A percentile compares a stretch with the other conserved stretches of the same genome.
Evolutionary conservation across 2,888 invertebrate species (phyloP).

Genomic region (Oithona nana): DNA sequence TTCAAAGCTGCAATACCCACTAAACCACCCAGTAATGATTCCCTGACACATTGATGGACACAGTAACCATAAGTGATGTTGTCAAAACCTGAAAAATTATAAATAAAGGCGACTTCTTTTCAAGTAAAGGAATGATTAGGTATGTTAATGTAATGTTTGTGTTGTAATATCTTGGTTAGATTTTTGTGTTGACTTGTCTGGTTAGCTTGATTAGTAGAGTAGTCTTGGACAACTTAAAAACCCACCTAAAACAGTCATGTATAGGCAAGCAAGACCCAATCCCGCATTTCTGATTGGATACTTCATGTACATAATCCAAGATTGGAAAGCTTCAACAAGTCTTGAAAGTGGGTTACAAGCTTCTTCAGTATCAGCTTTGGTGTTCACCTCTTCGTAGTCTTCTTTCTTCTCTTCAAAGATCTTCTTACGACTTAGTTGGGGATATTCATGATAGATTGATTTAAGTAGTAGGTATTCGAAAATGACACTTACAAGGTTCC

Average conservation of each 20-base stretch:
- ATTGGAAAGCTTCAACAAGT: background rate
- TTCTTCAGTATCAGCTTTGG: background rate
- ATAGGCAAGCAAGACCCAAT: slow-evolving; percentile 29
- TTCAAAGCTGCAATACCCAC: slow-evolving; percentile 30
- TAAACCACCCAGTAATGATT: slow-evolving; percentile 28
- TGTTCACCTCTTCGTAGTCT: background rate
- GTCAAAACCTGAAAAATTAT: too few relatives aligned
- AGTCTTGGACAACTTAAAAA: too few relatives aligned
- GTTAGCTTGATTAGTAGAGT: too few relatives aligned
- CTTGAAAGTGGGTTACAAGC: background rate
- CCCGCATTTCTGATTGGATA: slow-evolving; percentile 31
- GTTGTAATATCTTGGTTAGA: too few relatives aligned
- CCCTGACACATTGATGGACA: slow-evolving; percentile 29
- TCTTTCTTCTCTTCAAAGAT: background rate
- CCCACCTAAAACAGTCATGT: slow-evolving; percentile 34
- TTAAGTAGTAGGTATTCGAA: too few relatives aligned
- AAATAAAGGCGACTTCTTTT: too few relatives aligned
- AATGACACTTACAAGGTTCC: too few relatives aligned
- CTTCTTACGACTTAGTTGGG: slow-evolving; percentile 26
- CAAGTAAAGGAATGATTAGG: too few relatives aligned
- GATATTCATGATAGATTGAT: slow-evolving; percentile 29
- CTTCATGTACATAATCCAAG: slow-evolving; percentile 27
- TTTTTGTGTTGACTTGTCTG: too few relatives aligned
- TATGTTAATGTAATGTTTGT: too few relatives aligned
- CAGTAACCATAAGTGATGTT: slow-evolving; percentile 31